Conservation (phyloP, 2,113 vertebrate genomes). For the Rhagologus leucostigma region DNA sequence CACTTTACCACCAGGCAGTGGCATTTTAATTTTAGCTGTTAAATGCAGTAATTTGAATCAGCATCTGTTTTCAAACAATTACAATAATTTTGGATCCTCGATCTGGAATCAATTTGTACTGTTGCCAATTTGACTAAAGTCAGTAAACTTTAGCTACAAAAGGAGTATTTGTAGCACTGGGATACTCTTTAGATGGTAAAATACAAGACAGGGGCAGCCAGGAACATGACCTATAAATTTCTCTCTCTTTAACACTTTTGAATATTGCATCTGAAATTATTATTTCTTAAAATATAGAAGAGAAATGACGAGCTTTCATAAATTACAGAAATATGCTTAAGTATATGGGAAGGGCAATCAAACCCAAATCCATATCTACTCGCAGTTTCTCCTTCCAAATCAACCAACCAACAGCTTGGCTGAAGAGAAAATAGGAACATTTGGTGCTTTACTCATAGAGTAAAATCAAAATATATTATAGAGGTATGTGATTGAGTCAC, state of each 20-base stretch:
- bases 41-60: neutral
- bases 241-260: neutral
- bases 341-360: neutral
- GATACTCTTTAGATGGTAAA: neutral
- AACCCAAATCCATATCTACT: neutral
- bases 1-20: neutral
- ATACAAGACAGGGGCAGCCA: neutral
- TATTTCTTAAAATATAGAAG: neutral
- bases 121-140: neutral
- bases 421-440: neutral
- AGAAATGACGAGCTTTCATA: neutral
- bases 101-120: neutral
- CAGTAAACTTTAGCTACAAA: neutral
- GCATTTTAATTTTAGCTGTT: neutral
- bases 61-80: conserved; percentile 11
- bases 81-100: neutral
- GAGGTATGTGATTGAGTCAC: neutral
- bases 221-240: neutral
- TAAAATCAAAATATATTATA: neutral
- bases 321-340: neutral
- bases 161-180: neutral
- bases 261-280: neutral
- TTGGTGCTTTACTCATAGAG: neutral
- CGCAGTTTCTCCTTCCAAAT: neutral
- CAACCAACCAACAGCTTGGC: neutral